Evolutionary conservation across 2,888 invertebrate species (phyloP), one percentile per base, ranked within the genome.

Genomic region (Leucoma salicis): DNA sequence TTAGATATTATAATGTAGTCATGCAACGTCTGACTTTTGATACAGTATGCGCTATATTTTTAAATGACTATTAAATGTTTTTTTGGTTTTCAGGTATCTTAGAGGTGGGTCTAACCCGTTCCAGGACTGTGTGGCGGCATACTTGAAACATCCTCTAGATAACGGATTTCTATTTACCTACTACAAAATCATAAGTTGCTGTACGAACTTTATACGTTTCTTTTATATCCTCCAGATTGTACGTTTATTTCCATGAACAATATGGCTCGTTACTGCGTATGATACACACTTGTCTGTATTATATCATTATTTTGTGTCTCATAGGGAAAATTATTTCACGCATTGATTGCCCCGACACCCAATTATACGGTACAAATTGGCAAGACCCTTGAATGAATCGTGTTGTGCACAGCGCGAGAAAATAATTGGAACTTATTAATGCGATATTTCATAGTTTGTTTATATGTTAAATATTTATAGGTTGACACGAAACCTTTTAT

Each of bases 311-410:
- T 27, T 4, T 27, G 27, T 37, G 45, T 57, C 57, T 59, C 58
- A 53, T 47, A 58, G 44, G 58, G 46, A 46, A 57, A 58, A 73
- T 76, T 68, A 74, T 78, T 78, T 77, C 70, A 74, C 74, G 73
- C 76, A 74, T 74, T 75, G 77, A 75, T 72, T 73, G 67, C 52
- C 2, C 67, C 65, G 60, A 57, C 66, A 71, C 67, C 70, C 82
- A 80, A 80, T 80, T 79, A 81, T 50, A 53, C 52, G 53, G 56
- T 55, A 65, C 48, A 69, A 62, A 73, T 70, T 68, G 66, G 63
- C 53, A 51, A 52, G 58, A 66, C 69, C 68, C 67, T 57, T 66
- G 63, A 63, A 66, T 66, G 63, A 63, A 66, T 53, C 55, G 42
- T 47, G 47, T 46, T 49, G 50, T 42, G 42, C 45, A 49, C 29